phyloP scores from a whole-genome alignment of 2,113 vertebrate genomes.

The Actinemys pallida region DNA sequence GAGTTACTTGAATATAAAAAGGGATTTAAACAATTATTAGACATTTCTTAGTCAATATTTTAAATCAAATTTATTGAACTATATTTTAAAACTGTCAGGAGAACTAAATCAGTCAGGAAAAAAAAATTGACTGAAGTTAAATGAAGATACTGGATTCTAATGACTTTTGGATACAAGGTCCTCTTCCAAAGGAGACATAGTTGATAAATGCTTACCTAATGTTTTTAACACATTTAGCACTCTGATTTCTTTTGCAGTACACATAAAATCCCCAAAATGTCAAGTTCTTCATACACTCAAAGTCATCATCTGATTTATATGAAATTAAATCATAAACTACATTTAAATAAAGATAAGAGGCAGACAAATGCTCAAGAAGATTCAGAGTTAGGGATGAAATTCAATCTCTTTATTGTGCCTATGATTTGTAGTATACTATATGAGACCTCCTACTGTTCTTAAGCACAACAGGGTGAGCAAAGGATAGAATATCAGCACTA shows the following conservation, averaged over 20 bases:
- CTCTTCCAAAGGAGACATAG: slow-evolving; percentile 61
- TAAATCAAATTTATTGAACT: not conserved
- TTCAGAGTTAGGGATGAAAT: not conserved
- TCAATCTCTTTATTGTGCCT: not conserved
- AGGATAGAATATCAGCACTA: not conserved
- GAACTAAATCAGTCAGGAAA: slow-evolving; percentile 16
- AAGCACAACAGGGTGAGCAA: fast-evolving
- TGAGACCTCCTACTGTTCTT: not conserved
- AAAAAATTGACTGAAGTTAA: slow-evolving; percentile 37
- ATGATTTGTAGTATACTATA: not conserved
- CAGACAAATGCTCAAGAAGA: not conserved
- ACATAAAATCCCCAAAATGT: slow-evolving; percentile 14
- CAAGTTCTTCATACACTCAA: slow-evolving; percentile 6
- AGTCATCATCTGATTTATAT: not conserved
- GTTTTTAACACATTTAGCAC: slow-evolving; percentile 83
- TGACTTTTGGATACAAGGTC: slow-evolving; percentile 81
- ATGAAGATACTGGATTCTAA: slow-evolving; percentile 76
- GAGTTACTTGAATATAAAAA: fast-evolving
- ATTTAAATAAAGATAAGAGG: not conserved
- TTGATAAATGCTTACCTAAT: slow-evolving; percentile 80
- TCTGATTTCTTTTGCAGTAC: slow-evolving; percentile 77
- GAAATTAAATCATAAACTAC: not conserved
- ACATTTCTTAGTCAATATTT: not conserved
- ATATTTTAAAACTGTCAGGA: not conserved
- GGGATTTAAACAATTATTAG: not conserved